Evolutionary conservation across 2,888 invertebrate species (phyloP).

Genomic region (Erebia palarica): DNA sequence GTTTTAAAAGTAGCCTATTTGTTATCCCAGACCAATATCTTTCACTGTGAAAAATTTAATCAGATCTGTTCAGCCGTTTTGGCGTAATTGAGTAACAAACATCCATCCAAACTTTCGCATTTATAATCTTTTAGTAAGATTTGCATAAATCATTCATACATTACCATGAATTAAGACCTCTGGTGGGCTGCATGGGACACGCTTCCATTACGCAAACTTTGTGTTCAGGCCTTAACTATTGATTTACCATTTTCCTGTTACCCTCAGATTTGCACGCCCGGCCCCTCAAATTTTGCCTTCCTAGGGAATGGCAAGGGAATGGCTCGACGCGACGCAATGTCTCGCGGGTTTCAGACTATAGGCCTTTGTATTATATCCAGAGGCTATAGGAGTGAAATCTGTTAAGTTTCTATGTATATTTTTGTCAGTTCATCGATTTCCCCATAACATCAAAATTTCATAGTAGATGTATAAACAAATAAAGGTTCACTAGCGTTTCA

Average conservation of each 20-base stretch:
- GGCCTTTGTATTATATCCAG: neutral
- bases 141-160: too few relatives aligned
- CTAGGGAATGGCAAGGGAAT: neutral
- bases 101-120: too few relatives aligned
- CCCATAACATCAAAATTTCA: too few relatives aligned
- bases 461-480: too few relatives aligned
- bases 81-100: too few relatives aligned
- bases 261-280: constrained; percentile 10
- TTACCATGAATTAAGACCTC: neutral
- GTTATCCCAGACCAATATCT: too few relatives aligned
- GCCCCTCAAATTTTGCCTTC: constrained; percentile 10
- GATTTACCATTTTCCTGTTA: constrained; percentile 8
- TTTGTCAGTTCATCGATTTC: too few relatives aligned
- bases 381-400: neutral
- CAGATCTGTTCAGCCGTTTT: too few relatives aligned
- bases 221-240: constrained; percentile 5
- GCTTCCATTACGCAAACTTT: neutral
- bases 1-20: too few relatives aligned
- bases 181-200: neutral
- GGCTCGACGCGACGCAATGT: neutral
- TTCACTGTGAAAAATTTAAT: too few relatives aligned
- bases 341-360: neutral
- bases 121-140: too few relatives aligned
- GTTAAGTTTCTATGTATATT: neutral
- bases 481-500: too few relatives aligned